phyloP scores from a whole-genome alignment of 2,888 invertebrate genomes.

The Drosophila silvestris region DNA sequence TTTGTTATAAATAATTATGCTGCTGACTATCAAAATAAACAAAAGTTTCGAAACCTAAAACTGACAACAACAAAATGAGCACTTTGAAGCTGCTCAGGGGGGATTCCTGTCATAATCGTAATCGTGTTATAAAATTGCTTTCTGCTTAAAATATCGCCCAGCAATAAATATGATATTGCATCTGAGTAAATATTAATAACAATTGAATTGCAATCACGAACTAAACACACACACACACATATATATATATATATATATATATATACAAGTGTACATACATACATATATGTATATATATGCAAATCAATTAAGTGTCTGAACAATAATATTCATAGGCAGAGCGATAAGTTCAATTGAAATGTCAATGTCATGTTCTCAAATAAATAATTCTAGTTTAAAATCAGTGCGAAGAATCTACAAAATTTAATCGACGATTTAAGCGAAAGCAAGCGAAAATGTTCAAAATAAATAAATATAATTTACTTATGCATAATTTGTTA shows the following conservation, averaged over 20 bases:
- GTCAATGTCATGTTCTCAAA: constrained; percentile 61
- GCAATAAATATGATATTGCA: constrained; percentile 13
- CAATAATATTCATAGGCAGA: constrained; percentile 16
- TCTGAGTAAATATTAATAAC: constrained; percentile 1
- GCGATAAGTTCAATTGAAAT: constrained; percentile 61
- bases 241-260: neutral
- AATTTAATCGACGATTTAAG: constrained; percentile 8
- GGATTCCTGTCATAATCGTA: constrained; percentile 2
- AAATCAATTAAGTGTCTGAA: constrained; percentile 36
- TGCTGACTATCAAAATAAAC: neutral
- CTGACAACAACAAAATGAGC: neutral
- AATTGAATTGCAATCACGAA: constrained; percentile 2
- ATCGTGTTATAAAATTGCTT: constrained; percentile 1
- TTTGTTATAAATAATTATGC: neutral
- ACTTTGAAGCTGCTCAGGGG: neutral
- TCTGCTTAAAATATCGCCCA: constrained; percentile 19
- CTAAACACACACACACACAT: neutral
- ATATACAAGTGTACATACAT: neutral
- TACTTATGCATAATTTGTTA: neutral
- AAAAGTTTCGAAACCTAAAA: constrained; percentile 2
- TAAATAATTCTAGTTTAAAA: constrained; percentile 4
- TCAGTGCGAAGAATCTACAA: neutral
- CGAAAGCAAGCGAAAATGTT: neutral
- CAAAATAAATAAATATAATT: neutral
- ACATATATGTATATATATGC: neutral